A percentile compares a stretch with the other conserved stretches of the same genome.
Evolutionary conservation across 2,113 vertebrate genomes (phyloP).

Genomic region (Alexandromys fortis): DNA sequence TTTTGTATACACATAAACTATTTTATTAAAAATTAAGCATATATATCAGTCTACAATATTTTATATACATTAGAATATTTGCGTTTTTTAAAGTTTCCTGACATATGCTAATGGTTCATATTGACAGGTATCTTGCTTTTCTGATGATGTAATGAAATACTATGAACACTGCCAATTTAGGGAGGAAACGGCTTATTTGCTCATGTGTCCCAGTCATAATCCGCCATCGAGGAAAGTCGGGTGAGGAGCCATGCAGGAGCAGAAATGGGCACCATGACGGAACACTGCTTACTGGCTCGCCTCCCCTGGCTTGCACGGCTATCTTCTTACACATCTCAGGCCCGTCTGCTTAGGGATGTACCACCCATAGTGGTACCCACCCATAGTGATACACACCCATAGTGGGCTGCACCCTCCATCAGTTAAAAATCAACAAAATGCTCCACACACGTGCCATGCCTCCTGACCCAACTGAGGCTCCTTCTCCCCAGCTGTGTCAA

Average conservation of each 20-base stretch:
- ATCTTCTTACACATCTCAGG: not conserved
- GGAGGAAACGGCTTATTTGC: not conserved
- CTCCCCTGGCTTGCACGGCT: not conserved
- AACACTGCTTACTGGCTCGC: not conserved
- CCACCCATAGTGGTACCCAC: no score
- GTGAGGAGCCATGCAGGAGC: not conserved
- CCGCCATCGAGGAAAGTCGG: not conserved
- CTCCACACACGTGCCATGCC: not conserved
- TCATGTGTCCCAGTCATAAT: not conserved
- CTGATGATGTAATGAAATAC: not conserved
- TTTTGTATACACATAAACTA: not conserved
- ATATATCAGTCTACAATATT: not conserved
- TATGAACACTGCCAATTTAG: not conserved
- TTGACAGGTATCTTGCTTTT: not conserved
- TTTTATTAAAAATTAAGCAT: not conserved
- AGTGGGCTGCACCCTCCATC: not conserved
- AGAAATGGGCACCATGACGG: not conserved
- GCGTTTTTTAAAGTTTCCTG: not conserved
- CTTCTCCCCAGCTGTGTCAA: not conserved
- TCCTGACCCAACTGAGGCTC: not conserved
- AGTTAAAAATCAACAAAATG: not conserved
- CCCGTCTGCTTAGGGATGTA: not conserved
- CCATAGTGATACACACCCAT: no score
- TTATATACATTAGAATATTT: not conserved
- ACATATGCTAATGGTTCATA: not conserved